A percentile compares a stretch with the other conserved stretches of the same genome.
Evolutionary conservation across 2,113 vertebrate species (phyloP).

Genomic region (Nesogale talazaci): DNA sequence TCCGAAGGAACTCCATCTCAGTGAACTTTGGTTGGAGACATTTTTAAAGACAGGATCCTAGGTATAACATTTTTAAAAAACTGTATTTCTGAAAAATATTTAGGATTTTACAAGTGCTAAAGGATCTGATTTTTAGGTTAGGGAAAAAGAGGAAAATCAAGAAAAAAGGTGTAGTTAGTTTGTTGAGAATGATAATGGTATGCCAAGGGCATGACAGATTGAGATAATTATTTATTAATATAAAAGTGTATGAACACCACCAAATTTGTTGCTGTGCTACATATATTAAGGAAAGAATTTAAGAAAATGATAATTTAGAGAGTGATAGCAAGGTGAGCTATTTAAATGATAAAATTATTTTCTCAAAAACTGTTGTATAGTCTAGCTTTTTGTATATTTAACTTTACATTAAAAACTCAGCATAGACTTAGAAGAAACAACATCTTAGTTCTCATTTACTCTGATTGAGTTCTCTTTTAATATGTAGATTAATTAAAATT

Average conservation of each 20-base stretch:
- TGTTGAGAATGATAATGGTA: conserved; percentile 4
- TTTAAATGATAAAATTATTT: conserved; percentile 56
- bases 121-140: conserved; percentile 37
- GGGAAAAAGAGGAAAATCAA: conserved; percentile 28
- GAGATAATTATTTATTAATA: conserved; percentile 39
- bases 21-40: no score
- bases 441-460: no score
- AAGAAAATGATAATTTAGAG: conserved; percentile 58
- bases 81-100: conserved; percentile 28
- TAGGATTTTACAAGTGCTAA: conserved; percentile 28
- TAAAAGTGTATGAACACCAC: conserved; percentile 2
- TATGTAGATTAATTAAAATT: no score
- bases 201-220: background rate
- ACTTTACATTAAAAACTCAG: conserved; percentile 29
- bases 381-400: conserved; percentile 55
- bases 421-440: background rate
- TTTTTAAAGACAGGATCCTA: conserved; percentile 13
- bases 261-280: conserved; percentile 54
- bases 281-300: conserved; percentile 60
- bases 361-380: conserved; percentile 18
- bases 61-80: conserved; percentile 5
- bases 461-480: no score
- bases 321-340: conserved; percentile 45
- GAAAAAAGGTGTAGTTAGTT: background rate
- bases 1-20: no score